Evolutionary conservation across 1,140 invertebrate species (phyloP).

Genomic region (Zaprionus lachaisei): DNA sequence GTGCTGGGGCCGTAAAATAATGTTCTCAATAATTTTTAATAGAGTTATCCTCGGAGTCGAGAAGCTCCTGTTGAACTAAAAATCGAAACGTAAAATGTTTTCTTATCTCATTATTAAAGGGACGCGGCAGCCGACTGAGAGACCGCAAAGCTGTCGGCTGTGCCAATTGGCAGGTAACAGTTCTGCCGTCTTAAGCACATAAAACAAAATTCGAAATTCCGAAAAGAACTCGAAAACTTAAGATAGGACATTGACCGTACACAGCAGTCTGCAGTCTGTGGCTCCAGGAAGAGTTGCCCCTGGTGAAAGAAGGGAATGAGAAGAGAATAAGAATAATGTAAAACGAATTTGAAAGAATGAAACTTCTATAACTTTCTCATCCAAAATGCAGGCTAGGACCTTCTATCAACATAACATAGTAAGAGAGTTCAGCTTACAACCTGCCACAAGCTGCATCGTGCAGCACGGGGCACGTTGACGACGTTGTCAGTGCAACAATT

Average conservation of each 20-base stretch:
- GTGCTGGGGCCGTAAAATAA: slow-evolving; percentile 41
- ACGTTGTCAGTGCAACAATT: slow-evolving; percentile 33
- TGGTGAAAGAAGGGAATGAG: not conserved
- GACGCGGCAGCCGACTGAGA: slow-evolving; percentile 34
- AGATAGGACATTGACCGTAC: slow-evolving; percentile 54
- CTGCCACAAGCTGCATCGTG: slow-evolving; percentile 4
- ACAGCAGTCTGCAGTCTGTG: slow-evolving; percentile 1
- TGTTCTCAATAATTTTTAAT: slow-evolving; percentile 58
- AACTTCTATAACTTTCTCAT: not conserved
- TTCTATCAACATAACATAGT: not conserved
- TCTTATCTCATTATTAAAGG: slow-evolving; percentile 77
- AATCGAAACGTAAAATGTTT: slow-evolving; percentile 59
- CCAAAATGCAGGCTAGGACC: not conserved
- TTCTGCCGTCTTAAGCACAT: slow-evolving; percentile 46
- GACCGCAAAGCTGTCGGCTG: not conserved
- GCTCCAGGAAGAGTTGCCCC: too few species aligned
- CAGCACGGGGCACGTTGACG: not conserved
- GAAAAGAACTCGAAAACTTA: slow-evolving; percentile 32
- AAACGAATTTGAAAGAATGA: slow-evolving; percentile 41
- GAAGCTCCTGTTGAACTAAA: slow-evolving; percentile 25
- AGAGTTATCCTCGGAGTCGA: slow-evolving; percentile 59
- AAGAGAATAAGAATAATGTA: slow-evolving; percentile 47
- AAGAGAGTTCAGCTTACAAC: not conserved
- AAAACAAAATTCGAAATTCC: slow-evolving; percentile 48
- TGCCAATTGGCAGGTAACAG: slow-evolving; percentile 31